Evolutionary conservation across 2,797 vertebrate genomes (phyloP).

Genomic region (Calcarius lapponicus): DNA sequence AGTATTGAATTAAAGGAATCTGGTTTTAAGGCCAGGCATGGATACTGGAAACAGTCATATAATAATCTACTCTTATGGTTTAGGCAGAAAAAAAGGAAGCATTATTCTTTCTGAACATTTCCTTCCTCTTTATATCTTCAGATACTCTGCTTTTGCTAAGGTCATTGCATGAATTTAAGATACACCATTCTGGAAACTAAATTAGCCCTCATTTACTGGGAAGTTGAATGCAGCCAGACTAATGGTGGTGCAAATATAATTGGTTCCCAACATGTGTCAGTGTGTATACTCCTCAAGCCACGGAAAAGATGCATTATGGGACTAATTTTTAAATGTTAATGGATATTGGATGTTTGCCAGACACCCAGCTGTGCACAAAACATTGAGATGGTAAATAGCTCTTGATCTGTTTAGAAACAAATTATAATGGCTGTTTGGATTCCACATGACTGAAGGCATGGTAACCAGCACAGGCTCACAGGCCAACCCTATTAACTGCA

Average conservation of each 20-base stretch:
- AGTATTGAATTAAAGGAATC: constrained; percentile 41
- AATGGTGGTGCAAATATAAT: constrained; percentile 79
- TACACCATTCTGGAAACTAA: constrained; percentile 77
- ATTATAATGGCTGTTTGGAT: constrained; percentile 81
- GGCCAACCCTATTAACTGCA: constrained; percentile 77
- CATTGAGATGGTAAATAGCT: constrained; percentile 84
- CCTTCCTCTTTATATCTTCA: constrained; percentile 64
- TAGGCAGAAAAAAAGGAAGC: constrained; percentile 13
- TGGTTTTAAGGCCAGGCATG: constrained; percentile 42
- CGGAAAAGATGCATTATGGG: constrained; percentile 83
- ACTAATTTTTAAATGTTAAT: constrained; percentile 86
- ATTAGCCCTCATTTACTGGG: constrained; percentile 79
- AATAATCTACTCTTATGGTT: not conserved
- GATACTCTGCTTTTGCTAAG: constrained; percentile 67
- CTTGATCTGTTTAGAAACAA: constrained; percentile 87
- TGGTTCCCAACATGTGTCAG: constrained; percentile 82
- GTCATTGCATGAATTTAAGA: constrained; percentile 77
- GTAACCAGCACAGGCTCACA: constrained; percentile 70
- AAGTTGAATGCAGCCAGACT: constrained; percentile 77
- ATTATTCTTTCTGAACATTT: constrained; percentile 52
- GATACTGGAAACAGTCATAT: constrained; percentile 7
- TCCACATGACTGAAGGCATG: constrained; percentile 76
- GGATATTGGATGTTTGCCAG: constrained; percentile 83
- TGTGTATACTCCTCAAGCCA: constrained; percentile 76
- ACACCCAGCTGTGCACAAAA: constrained; percentile 82